Evolutionary conservation across 2,888 invertebrate genomes (phyloP).

Genomic region (Cheilosia variabilis): DNA sequence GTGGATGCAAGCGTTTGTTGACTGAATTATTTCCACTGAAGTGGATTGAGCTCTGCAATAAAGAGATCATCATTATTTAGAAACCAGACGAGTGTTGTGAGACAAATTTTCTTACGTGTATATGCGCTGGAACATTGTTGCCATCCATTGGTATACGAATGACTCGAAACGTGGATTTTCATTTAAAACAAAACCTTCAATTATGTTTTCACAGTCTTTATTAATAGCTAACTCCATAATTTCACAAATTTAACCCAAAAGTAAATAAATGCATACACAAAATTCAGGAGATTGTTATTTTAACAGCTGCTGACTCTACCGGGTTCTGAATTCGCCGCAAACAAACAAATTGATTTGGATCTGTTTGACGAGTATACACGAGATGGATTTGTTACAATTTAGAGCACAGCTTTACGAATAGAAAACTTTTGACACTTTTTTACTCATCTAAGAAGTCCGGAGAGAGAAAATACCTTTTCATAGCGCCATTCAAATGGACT

Average conservation of each 20-base stretch:
- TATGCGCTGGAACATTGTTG: slow-evolving; percentile 78
- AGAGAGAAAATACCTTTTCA: no score
- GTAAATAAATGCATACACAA: background rate
- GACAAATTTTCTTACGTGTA: slow-evolving; percentile 70
- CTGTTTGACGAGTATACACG: background rate
- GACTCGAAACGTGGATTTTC: slow-evolving; percentile 76
- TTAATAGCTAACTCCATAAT: slow-evolving; percentile 76
- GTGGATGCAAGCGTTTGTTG: slow-evolving; percentile 63
- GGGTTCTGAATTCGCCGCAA: background rate
- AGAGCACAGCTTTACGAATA: no score
- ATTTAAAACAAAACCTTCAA: slow-evolving; percentile 73
- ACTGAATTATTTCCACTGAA: slow-evolving; percentile 45
- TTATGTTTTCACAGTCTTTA: slow-evolving; percentile 76
- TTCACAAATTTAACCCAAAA: background rate
- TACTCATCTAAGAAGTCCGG: no score
- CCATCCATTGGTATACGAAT: slow-evolving; percentile 79
- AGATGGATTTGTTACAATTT: background rate
- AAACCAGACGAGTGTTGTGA: background rate
- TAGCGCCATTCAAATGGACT: no score
- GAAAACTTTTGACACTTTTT: no score
- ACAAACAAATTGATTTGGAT: background rate
- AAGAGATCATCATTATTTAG: background rate
- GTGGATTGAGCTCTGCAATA: slow-evolving; percentile 46
- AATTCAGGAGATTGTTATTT: background rate
- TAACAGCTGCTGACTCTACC: background rate